These are phyloP conservation scores for Drosophila kuntzei DNA, from an alignment of 2,888 invertebrate genomes.

Conservation along the genomic window DNA sequence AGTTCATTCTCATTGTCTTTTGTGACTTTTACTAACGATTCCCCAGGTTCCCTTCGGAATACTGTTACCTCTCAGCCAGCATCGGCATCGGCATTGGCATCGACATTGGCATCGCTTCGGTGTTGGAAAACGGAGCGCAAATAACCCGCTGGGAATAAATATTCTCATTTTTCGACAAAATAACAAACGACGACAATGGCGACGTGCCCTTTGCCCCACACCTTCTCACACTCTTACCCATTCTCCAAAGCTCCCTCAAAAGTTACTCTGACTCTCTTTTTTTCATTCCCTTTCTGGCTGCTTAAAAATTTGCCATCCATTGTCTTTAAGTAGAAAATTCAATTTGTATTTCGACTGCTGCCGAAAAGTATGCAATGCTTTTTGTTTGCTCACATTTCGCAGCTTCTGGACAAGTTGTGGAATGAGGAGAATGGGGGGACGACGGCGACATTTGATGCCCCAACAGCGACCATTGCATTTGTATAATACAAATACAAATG, in stretches of 20 bases:
- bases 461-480: constrained; percentile 57
- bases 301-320: constrained; percentile 63
- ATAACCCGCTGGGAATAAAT: constrained; percentile 73
- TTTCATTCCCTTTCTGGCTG: constrained; percentile 12
- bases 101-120: constrained; percentile 12
- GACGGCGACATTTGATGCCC: constrained; percentile 61
- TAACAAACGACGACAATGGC: constrained; percentile 62
- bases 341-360: constrained; percentile 63
- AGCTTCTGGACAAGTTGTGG: constrained; percentile 3
- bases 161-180: constrained; percentile 71
- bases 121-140: constrained; percentile 32
- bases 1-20: constrained; percentile 49
- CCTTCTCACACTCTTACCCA: constrained; percentile 3
- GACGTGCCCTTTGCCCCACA: background rate
- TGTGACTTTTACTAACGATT: constrained; percentile 23
- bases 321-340: constrained; percentile 77
- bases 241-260: background rate
- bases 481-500: constrained; percentile 36
- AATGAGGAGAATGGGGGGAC: background rate
- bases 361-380: constrained; percentile 49
- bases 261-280: background rate
- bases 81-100: constrained; percentile 17
- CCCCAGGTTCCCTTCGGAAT: constrained; percentile 23
- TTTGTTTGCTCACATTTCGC: constrained; percentile 51
- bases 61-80: constrained; percentile 27